Conservation (phyloP, 2,797 vertebrate species). For the Leptodactylus fallax region DNA sequence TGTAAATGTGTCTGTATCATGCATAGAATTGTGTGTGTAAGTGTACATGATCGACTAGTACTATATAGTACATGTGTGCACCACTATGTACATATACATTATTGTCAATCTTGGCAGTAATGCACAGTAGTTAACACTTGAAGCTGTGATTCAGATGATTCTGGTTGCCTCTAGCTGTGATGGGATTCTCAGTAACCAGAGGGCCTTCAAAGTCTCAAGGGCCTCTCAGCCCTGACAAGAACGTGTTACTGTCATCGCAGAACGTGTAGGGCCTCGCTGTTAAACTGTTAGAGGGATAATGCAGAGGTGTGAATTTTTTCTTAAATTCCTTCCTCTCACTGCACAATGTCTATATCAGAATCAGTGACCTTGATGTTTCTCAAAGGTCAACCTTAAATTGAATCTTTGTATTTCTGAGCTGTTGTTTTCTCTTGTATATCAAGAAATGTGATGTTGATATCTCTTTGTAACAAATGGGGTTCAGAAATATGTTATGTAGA, state of each 20-base stretch:
- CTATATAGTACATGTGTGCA: no score
- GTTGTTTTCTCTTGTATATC: not conserved
- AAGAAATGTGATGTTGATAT: not conserved
- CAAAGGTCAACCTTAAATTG: slow-evolving; percentile 18
- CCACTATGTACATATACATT: no score
- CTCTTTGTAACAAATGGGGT: not conserved
- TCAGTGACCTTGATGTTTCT: slow-evolving; percentile 39
- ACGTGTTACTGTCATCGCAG: slow-evolving; percentile 55
- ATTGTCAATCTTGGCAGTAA: no score
- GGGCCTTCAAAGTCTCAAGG: slow-evolving; percentile 4
- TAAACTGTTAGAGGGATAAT: slow-evolving; percentile 58
- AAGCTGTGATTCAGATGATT: not conserved
- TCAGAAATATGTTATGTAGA: not conserved
- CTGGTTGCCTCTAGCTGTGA: not conserved
- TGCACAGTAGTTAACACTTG: slow-evolving; percentile 5
- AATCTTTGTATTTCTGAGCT: not conserved
- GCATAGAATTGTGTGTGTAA: no score
- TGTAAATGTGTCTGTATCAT: no score
- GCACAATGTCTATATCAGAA: slow-evolving; percentile 31
- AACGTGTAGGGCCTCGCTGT: slow-evolving; percentile 35
- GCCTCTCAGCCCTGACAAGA: slow-evolving; percentile 21
- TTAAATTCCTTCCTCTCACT: slow-evolving; percentile 53
- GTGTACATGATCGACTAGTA: no score
- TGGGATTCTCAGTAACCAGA: slow-evolving; percentile 37
- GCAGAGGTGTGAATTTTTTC: slow-evolving; percentile 55